These are phyloP conservation scores for Theonella swinhoei DNA, from an alignment of 37 sponge, comb jelly and placozoan genomes.

Conservation along the genomic window DNA sequence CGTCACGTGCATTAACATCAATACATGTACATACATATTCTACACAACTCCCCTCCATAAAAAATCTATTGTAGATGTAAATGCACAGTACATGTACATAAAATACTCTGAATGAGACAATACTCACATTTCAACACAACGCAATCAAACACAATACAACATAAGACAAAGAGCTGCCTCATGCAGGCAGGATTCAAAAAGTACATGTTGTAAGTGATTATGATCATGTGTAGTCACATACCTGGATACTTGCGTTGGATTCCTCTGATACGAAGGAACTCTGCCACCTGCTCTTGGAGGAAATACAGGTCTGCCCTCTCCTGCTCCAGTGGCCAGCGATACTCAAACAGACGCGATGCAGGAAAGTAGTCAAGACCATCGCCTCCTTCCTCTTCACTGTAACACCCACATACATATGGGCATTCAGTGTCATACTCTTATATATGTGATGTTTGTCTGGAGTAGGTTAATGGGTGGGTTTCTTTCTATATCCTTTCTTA, in stretches of 20 bases:
- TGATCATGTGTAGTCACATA: neutral
- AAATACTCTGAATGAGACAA: too few relatives aligned
- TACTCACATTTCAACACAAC: too few relatives aligned
- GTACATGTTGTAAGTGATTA: too few relatives aligned
- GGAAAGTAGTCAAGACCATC: constrained; percentile 19
- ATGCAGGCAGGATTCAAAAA: neutral
- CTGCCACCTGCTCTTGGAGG: constrained; percentile 93
- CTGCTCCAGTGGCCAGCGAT: constrained; percentile 84
- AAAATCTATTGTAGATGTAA: too few relatives aligned
- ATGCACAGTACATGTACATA: too few relatives aligned
- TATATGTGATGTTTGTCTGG: too few relatives aligned
- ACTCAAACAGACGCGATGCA: constrained; percentile 82
- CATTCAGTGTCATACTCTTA: too few relatives aligned
- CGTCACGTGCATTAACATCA: too few relatives aligned
- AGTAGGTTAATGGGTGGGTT: too few relatives aligned
- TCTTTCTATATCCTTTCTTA: neutral
- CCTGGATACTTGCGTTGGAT: constrained; percentile 89
- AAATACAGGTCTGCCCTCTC: constrained; percentile 76
- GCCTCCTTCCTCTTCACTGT: neutral
- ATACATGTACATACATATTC: too few relatives aligned
- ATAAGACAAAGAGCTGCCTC: neutral
- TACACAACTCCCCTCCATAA: too few relatives aligned
- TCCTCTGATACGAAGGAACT: constrained; percentile 83
- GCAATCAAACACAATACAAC: too few relatives aligned
- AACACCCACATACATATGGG: neutral